phyloP scores from a whole-genome alignment of 2,888 invertebrate species.

The Megamerina dolium region DNA sequence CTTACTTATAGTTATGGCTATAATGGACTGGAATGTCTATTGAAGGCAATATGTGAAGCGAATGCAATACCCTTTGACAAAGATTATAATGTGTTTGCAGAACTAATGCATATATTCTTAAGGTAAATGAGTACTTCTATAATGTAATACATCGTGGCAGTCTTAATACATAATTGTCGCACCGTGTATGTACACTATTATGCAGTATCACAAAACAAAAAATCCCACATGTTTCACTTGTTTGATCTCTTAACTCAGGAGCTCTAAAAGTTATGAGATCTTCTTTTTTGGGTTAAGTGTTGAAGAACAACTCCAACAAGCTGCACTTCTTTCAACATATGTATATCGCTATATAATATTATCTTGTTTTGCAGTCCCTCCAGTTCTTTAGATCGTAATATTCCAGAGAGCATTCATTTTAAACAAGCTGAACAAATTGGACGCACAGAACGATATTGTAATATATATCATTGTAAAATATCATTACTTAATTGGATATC shows the following conservation, averaged over 20 bases:
- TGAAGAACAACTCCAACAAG: background rate
- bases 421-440: slow-evolving; percentile 27
- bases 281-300: no score
- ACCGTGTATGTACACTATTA: no score
- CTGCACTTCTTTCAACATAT: background rate
- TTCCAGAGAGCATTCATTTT: slow-evolving; percentile 19
- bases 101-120: slow-evolving; percentile 34
- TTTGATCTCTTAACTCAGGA: no score
- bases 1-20: slow-evolving; percentile 34
- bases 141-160: no score
- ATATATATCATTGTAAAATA: slow-evolving; percentile 28
- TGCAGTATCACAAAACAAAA: no score
- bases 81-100: slow-evolving; percentile 30
- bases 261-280: no score
- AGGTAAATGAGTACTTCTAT: slow-evolving; percentile 33
- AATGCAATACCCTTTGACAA: slow-evolving; percentile 29
- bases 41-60: slow-evolving; percentile 38
- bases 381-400: slow-evolving; percentile 26
- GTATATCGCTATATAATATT: no score
- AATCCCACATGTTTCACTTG: no score
- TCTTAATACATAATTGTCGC: no score
- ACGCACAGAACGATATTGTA: slow-evolving; percentile 15
- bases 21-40: slow-evolving; percentile 35
- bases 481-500: slow-evolving; percentile 31
- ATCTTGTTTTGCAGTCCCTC: slow-evolving; percentile 25